Evolutionary conservation across 2,113 vertebrate species (phyloP).

Genomic region (Echinops telfairi): DNA sequence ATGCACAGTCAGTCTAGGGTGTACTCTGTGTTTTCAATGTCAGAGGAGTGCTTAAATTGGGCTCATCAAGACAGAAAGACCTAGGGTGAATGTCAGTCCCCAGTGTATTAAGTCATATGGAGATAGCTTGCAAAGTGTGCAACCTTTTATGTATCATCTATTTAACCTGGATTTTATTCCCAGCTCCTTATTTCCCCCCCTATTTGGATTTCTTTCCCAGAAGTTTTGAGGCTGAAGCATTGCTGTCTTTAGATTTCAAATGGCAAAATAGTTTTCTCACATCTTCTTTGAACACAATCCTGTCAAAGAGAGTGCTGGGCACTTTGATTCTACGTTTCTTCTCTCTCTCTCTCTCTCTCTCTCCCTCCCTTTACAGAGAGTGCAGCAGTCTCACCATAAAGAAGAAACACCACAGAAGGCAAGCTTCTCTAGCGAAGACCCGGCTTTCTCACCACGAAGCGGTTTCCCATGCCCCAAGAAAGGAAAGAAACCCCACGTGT

Average conservation of each 20-base stretch:
- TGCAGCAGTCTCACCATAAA: constrained; percentile 31
- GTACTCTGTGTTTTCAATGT: background rate
- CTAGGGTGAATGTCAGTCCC: background rate
- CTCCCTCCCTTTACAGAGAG: constrained; percentile 16
- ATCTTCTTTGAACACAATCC: background rate
- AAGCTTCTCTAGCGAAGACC: background rate
- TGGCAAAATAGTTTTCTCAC: constrained; percentile 20
- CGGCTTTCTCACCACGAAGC: constrained; percentile 9
- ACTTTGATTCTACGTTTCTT: background rate
- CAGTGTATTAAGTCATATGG: background rate
- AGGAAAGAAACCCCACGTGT: constrained; percentile 44
- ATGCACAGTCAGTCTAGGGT: background rate
- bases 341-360: background rate
- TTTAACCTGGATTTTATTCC: constrained; percentile 5
- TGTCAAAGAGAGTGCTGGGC: background rate
- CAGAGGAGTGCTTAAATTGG: background rate
- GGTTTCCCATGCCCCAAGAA: background rate
- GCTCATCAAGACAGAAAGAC: background rate
- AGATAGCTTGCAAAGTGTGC: background rate
- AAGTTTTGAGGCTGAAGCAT: background rate
- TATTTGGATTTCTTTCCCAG: background rate
- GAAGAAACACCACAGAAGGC: constrained; percentile 6
- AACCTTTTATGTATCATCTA: background rate
- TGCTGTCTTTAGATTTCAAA: constrained; percentile 18
- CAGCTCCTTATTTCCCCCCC: background rate